Conservation (phyloP, 2,888 invertebrate species). For the Spilarctia lutea region DNA sequence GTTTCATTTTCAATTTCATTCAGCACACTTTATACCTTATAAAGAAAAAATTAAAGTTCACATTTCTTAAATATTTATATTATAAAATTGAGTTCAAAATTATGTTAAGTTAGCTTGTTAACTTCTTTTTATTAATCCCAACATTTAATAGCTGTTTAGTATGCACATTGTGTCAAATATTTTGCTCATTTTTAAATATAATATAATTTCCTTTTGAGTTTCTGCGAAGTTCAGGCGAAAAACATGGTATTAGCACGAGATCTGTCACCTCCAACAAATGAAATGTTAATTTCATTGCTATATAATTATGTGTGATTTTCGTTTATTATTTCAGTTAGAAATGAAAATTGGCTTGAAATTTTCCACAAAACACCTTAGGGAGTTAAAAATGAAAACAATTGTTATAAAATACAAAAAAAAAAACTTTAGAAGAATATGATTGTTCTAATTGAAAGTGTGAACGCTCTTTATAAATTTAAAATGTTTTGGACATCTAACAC, state of each 20-base stretch:
- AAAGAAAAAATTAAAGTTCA: conserved; percentile 12
- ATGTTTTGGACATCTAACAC: no score
- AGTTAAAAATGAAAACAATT: not conserved
- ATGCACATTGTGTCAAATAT: conserved; percentile 39
- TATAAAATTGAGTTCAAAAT: conserved; percentile 52
- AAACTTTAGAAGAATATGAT: not conserved
- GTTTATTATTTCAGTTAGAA: not conserved
- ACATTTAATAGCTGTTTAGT: conserved; percentile 47
- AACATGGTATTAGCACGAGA: conserved; percentile 20
- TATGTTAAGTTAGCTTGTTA: conserved; percentile 49
- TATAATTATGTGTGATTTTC: not conserved
- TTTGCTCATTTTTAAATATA: conserved; percentile 20
- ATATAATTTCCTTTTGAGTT: conserved; percentile 18
- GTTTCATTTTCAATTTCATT: conserved; percentile 37
- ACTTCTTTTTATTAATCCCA: conserved; percentile 45
- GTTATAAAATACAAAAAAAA: not conserved
- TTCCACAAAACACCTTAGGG: not conserved
- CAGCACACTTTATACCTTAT: conserved; percentile 40
- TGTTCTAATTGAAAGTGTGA: no score
- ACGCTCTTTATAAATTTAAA: no score
- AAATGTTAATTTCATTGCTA: not conserved
- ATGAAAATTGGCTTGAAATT: not conserved
- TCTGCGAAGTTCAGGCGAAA: conserved; percentile 12
- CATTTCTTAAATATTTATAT: conserved; percentile 22
- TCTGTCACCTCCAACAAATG: conserved; percentile 12